Evolutionary conservation across 2,888 invertebrate genomes (phyloP).

Genomic region (Drosophila prostipennis): DNA sequence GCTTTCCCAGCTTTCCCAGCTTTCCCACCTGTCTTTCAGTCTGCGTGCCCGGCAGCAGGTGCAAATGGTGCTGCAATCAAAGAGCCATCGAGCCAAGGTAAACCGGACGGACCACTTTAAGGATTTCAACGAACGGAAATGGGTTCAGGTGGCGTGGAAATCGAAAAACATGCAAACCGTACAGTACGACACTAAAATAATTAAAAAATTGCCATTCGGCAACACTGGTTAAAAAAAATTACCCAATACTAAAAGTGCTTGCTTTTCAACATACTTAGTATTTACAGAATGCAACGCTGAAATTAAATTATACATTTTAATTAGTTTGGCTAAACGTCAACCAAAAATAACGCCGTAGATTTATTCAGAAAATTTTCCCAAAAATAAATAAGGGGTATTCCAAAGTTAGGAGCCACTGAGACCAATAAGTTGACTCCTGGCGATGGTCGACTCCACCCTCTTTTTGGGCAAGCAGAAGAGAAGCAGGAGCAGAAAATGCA

Average conservation of each 20-base stretch:
- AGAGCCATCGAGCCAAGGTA: conserved; percentile 21
- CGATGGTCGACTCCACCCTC: background rate
- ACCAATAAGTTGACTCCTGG: background rate
- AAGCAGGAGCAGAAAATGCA: conserved; percentile 4
- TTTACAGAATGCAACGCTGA: no score
- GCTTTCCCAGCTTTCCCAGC: background rate
- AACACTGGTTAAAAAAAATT: background rate
- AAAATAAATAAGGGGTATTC: no score
- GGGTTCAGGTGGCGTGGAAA: background rate
- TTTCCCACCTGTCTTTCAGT: background rate
- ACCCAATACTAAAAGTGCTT: no score
- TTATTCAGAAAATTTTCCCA: no score
- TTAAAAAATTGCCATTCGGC: background rate
- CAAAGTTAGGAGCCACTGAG: background rate
- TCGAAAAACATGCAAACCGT: background rate
- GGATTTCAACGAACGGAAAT: background rate
- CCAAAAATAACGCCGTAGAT: no score
- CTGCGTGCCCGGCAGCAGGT: conserved; percentile 21
- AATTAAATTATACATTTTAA: no score
- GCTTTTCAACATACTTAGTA: no score
- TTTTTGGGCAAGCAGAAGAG: background rate
- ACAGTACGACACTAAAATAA: background rate
- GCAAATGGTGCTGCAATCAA: conserved; percentile 31
- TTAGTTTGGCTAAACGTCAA: no score
- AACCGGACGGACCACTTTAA: background rate